Evolutionary conservation across 2,113 vertebrate species (phyloP), one percentile per base, ranked within the genome.

Genomic region (Sceloporus tristichus): DNA sequence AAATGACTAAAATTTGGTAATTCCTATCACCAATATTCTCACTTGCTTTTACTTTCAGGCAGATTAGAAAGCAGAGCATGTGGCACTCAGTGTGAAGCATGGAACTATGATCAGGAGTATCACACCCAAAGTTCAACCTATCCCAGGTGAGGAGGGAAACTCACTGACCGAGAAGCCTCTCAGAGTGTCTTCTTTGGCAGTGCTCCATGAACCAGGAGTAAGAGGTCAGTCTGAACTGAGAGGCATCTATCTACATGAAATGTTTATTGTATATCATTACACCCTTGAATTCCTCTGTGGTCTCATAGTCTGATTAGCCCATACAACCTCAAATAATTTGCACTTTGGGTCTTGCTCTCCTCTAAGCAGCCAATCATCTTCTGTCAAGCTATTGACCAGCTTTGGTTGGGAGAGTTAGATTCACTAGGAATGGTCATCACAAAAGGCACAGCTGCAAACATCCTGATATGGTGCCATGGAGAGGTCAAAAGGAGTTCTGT

Each of bases 191-290:
- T 59, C 29, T 34, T 48, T 48, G 70, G 48, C 38, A 2, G 66
- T 9, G 40, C 78, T 73, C 79, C 68, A 81, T 40, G 53, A 48
- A n/a, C 70, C 71, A 75, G n/a, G 70, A 80, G 73, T 76, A 76
- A 68, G 48, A 70, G 73, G 79, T 29, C n/a, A 65, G 54, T 4
- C 73, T 68, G 62, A 68, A 53, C 59, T 53, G 56, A 7, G 21
- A 66, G 74, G 62, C n/a, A 27, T 83, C 42, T 77, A 53, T 54
- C n/a, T 54, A 1, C 34, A 76, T 83, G 59, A 88, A 86, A 88
- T 88, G 83, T 83, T 88, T 68, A 88, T 77, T 77, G 59, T 68
- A 66, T 78, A 79, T 78, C 87, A 77, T 83, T 40, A 77, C 42
- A 70, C 23, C 80, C 42, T 83, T 68, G 73, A 66, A 82, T 66